phyloP scores from a whole-genome alignment of 2,888 invertebrate genomes.

The Thumatha senex region DNA sequence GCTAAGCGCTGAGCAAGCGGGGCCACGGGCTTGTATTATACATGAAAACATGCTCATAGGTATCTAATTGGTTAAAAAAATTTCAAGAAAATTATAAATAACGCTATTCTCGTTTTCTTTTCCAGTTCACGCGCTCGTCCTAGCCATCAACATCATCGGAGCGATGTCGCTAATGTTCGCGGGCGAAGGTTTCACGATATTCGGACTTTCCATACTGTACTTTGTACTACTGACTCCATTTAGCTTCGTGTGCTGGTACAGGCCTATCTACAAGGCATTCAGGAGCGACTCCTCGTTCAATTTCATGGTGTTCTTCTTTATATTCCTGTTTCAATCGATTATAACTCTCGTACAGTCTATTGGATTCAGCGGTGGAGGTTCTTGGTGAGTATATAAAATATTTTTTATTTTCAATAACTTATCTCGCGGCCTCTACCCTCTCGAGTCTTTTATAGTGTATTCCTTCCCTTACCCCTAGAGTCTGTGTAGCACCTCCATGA shows the following conservation, averaged over 20 bases:
- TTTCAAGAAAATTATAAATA: background rate
- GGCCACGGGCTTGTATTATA: no score
- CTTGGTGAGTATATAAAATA: conserved; percentile 88
- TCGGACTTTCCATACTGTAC: conserved; percentile 95
- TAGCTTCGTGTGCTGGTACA: conserved; percentile 99
- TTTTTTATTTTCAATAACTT: conserved; percentile 2
- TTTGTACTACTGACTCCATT: conserved; percentile 96
- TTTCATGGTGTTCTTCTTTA: conserved; percentile 99
- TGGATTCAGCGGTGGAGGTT: conserved; percentile 92
- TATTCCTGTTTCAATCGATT: conserved; percentile 97
- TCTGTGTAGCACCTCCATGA: no score
- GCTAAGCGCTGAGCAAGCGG: no score
- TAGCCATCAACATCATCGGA: conserved; percentile 94
- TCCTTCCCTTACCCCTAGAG: no score
- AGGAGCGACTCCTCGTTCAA: conserved; percentile 99
- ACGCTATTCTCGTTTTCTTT: conserved; percentile 40
- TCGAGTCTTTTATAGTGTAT: no score
- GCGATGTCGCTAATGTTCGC: conserved; percentile 90
- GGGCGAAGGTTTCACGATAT: conserved; percentile 85
- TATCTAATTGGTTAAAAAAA: no score
- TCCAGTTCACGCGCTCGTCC: conserved; percentile 94
- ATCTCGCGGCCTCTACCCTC: no score
- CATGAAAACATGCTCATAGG: no score
- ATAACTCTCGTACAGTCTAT: conserved; percentile 94
- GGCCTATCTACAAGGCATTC: conserved; percentile 99